Conservation (phyloP, 2,797 vertebrate species). For the Artibeus lituratus region DNA sequence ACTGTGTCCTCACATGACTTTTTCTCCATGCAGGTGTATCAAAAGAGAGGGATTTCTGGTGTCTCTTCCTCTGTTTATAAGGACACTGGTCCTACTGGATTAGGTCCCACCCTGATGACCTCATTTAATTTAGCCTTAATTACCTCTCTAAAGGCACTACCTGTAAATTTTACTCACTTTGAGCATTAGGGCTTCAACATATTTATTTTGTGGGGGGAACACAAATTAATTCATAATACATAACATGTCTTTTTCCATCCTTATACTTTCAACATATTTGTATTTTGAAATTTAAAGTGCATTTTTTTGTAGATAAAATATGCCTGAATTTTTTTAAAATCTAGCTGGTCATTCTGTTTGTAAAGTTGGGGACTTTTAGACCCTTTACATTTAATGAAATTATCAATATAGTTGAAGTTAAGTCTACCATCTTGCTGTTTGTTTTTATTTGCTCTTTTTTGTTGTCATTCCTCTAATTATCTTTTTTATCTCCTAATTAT, state of each 20-base stretch:
- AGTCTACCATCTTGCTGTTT: background rate
- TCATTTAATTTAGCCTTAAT: background rate
- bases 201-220: background rate
- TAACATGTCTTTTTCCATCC: background rate
- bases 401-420: background rate
- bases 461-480: background rate
- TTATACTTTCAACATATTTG: background rate
- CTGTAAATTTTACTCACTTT: background rate
- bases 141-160: background rate
- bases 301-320: background rate
- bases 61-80: background rate
- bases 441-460: background rate
- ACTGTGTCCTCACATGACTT: background rate
- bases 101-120: background rate
- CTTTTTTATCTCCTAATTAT: background rate
- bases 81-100: background rate
- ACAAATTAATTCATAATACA: background rate
- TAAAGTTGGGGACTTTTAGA: background rate
- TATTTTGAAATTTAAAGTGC: background rate
- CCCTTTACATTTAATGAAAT: background rate
- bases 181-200: background rate
- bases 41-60: background rate
- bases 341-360: background rate
- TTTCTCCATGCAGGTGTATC: background rate
- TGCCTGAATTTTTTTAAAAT: background rate